These are phyloP conservation scores for Pelvicachromis taeniatus DNA, from an alignment of 2,113 vertebrate genomes.

Conservation along the genomic window DNA sequence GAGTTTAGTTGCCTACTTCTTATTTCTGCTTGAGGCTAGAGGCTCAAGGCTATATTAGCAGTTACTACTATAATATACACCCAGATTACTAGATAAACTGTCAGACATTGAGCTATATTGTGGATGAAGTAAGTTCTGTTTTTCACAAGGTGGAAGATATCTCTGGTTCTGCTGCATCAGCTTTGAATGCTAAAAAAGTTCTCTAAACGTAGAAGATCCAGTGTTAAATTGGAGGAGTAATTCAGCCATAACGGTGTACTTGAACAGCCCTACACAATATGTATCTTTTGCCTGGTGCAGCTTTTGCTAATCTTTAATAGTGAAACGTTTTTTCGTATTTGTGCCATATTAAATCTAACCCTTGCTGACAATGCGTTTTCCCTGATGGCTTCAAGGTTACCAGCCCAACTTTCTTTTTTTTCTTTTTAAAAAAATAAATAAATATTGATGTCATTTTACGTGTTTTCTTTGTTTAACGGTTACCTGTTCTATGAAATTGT, in stretches of 20 bases:
- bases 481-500: background rate
- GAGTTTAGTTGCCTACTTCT: background rate
- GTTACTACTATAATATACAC: background rate
- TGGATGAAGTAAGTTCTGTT: background rate
- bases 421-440: background rate
- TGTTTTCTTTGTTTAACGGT: constrained; percentile 7
- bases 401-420: background rate
- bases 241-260: background rate
- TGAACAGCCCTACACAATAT: background rate
- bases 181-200: background rate
- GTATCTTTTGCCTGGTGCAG: background rate
- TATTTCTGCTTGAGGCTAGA: background rate
- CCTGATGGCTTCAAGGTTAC: background rate
- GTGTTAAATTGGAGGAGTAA: background rate
- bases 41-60: background rate
- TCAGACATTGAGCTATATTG: background rate
- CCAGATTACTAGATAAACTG: background rate
- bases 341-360: background rate
- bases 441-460: background rate
- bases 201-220: background rate
- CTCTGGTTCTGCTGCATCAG: background rate
- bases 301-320: background rate
- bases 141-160: background rate
- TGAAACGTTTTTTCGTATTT: background rate
- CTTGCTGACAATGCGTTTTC: background rate